phyloP scores from a whole-genome alignment of 2,888 invertebrate species.

The Lepidochitona cinerea region DNA sequence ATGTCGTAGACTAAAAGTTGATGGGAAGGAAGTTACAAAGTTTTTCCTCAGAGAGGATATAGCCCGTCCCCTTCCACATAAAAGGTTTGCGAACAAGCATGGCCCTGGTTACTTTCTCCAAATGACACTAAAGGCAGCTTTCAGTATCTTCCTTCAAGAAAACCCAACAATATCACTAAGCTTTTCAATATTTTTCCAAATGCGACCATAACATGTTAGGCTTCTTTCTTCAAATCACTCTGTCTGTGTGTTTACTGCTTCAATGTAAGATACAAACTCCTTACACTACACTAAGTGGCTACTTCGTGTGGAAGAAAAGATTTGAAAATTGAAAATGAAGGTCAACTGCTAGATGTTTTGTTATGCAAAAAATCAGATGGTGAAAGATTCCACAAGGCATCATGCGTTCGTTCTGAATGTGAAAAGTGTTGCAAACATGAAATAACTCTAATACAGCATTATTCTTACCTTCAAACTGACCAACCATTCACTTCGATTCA shows the following conservation, averaged over 20 bases:
- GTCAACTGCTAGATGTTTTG: background rate
- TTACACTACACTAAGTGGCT: background rate
- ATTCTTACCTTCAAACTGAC: background rate
- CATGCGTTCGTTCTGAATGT: background rate
- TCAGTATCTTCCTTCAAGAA: too few relatives aligned
- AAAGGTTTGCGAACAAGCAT: too few relatives aligned
- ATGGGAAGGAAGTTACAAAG: too few relatives aligned
- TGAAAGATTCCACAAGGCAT: background rate
- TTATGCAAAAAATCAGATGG: slow-evolving; percentile 8
- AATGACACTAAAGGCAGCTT: too few relatives aligned
- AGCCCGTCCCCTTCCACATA: too few relatives aligned
- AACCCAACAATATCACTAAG: too few relatives aligned
- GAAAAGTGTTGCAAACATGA: background rate
- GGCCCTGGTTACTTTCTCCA: too few relatives aligned
- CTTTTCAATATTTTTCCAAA: too few relatives aligned
- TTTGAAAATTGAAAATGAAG: background rate
- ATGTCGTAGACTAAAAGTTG: too few relatives aligned
- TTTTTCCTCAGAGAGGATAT: too few relatives aligned
- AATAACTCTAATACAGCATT: background rate
- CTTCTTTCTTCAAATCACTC: too few relatives aligned
- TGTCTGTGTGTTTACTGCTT: slow-evolving; percentile 6
- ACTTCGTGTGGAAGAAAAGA: background rate
- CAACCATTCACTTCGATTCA: background rate
- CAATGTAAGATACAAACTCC: slow-evolving; percentile 8
- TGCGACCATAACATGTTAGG: too few relatives aligned